Conservation (phyloP, 2,113 vertebrate genomes). For the Lutjanus erythropterus region DNA sequence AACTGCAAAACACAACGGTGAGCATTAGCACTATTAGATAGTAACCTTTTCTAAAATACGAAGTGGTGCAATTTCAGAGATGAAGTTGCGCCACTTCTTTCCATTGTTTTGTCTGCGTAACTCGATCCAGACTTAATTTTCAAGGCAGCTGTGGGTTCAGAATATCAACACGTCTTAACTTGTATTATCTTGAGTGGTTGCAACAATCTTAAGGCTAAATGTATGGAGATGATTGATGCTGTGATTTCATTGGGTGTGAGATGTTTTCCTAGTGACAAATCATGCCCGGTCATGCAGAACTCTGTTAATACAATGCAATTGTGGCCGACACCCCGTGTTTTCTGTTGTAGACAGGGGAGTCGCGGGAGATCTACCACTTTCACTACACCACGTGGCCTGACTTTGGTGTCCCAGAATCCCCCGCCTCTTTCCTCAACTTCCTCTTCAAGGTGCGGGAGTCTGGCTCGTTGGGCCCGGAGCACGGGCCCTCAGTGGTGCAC, state of each 20-base stretch:
- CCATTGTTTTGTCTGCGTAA: neutral
- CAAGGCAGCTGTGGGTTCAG: neutral
- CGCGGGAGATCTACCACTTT: constrained; percentile 95
- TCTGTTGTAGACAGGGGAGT: constrained; percentile 89
- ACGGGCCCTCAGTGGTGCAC: constrained; percentile 93
- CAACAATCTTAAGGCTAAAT: neutral
- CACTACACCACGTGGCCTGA: constrained; percentile 99
- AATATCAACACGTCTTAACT: neutral
- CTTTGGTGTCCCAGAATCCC: constrained; percentile 98
- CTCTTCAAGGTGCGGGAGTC: constrained; percentile 96
- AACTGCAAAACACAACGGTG: constrained; percentile 93
- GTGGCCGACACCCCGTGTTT: constrained; percentile 8
- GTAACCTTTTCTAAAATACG: neutral
- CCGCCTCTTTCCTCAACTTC: constrained; percentile 97
- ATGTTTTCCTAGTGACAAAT: constrained; percentile 11
- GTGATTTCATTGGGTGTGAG: neutral
- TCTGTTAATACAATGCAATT: neutral
- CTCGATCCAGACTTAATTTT: neutral
- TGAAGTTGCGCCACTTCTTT: no score
- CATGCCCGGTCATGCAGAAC: neutral
- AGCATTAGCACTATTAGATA: no score
- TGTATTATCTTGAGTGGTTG: neutral
- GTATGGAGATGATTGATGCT: neutral
- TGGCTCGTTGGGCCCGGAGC: constrained; percentile 88
- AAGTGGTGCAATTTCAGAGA: neutral